Evolutionary conservation across 2,113 vertebrate species (phyloP).

Genomic region (Xerus inauris): DNA sequence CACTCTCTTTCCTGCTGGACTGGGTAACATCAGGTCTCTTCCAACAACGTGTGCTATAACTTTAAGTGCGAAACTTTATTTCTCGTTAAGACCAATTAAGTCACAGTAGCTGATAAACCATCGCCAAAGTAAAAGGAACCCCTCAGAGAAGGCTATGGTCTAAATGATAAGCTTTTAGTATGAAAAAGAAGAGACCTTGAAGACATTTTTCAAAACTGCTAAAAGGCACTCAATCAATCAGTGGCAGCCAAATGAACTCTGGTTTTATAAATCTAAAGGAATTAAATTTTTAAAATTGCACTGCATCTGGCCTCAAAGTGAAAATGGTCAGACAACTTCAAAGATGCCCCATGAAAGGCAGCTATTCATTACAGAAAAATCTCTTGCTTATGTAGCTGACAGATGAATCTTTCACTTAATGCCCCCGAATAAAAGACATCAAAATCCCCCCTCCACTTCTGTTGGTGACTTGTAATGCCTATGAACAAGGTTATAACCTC

Average conservation of each 20-base stretch:
- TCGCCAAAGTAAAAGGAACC: not conserved
- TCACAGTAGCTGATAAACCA: constrained; percentile 29
- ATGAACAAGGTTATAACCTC: constrained; percentile 30
- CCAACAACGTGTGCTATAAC: not conserved
- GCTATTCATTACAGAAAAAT: constrained; percentile 69
- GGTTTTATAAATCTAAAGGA: constrained; percentile 71
- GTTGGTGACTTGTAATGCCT: not conserved
- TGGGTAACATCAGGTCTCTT: not conserved
- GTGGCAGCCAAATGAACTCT: constrained; percentile 53
- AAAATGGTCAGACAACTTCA: constrained; percentile 76
- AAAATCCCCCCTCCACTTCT: not conserved
- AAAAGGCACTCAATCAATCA: constrained; percentile 71
- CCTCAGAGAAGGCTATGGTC: not conserved
- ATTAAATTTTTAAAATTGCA: constrained; percentile 73
- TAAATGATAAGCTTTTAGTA: not conserved
- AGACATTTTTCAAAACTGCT: constrained; percentile 60
- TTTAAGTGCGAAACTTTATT: not conserved
- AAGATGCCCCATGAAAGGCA: constrained; percentile 70
- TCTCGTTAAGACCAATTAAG: not conserved
- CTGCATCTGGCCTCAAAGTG: constrained; percentile 70
- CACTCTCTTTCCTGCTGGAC: not conserved
- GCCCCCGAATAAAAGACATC: constrained; percentile 22
- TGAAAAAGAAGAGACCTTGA: constrained; percentile 48
- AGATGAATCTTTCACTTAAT: constrained; percentile 63
- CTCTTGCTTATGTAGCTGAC: constrained; percentile 66